Evolutionary conservation across 2,888 invertebrate genomes (phyloP).

Genomic region (Ganaspis brasiliensis): DNA sequence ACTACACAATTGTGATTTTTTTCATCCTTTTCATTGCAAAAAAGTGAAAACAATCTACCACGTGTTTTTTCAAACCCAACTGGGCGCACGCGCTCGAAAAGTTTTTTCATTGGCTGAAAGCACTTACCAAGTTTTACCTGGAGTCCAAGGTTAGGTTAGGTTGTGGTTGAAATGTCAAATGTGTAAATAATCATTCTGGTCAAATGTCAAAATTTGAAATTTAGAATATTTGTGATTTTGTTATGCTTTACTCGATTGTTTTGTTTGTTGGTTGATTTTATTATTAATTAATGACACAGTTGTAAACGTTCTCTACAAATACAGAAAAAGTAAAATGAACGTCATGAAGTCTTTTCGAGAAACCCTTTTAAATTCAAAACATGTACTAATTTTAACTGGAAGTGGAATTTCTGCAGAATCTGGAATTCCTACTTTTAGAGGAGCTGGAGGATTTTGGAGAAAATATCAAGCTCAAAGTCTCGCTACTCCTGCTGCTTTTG

Average conservation of each 20-base stretch:
- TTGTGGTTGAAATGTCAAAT: not conserved
- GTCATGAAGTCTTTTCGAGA: constrained; percentile 82
- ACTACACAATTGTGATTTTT: too few relatives aligned
- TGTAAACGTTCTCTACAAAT: not conserved
- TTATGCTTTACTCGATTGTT: not conserved
- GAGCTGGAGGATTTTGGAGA: constrained; percentile 91
- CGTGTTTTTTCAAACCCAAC: too few relatives aligned
- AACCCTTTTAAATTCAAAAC: constrained; percentile 83
- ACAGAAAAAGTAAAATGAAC: constrained; percentile 49
- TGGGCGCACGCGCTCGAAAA: not conserved
- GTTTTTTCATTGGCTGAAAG: too few relatives aligned
- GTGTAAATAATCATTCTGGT: not conserved
- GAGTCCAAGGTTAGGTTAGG: not conserved
- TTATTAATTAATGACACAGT: not conserved
- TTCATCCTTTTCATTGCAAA: too few relatives aligned
- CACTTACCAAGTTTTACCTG: not conserved
- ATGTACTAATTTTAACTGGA: constrained; percentile 88
- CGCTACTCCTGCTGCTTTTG: constrained; percentile 88
- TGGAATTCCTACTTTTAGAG: constrained; percentile 93
- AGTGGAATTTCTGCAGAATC: constrained; percentile 92
- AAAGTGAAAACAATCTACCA: too few relatives aligned
- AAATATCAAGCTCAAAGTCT: constrained; percentile 86
- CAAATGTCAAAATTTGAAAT: constrained; percentile 1
- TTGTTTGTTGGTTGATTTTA: not conserved
- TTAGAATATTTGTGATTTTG: not conserved